Evolutionary conservation across 2,113 vertebrate species (phyloP).

Genomic region (Grus americana): DNA sequence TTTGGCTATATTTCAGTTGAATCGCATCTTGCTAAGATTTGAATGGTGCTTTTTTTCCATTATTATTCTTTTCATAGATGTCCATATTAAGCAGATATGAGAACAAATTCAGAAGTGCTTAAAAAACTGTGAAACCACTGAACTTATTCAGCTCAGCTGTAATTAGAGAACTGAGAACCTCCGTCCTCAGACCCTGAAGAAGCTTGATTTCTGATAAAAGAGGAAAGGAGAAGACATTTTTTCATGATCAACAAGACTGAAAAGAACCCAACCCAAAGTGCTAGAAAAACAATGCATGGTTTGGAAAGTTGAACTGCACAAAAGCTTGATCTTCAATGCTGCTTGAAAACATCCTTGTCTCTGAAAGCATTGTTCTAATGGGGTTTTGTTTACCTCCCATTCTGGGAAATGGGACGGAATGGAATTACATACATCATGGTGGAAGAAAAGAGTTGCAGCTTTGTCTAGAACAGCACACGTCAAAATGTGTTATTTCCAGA

Average conservation of each 20-base stretch:
- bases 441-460: neutral
- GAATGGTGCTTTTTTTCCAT: neutral
- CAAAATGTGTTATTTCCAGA: conserved; percentile 33
- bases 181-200: neutral
- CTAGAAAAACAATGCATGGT: neutral
- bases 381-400: neutral
- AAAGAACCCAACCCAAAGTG: accelerated
- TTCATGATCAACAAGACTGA: neutral
- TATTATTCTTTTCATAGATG: neutral
- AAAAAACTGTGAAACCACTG: neutral
- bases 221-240: neutral
- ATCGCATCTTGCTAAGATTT: neutral
- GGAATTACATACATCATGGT: neutral
- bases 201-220: neutral
- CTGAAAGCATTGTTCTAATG: neutral
- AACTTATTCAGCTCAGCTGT: neutral
- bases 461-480: neutral
- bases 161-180: neutral
- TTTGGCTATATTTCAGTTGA: neutral
- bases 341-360: neutral
- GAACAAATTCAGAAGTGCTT: neutral
- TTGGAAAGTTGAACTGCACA: neutral
- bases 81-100: neutral
- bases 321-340: neutral
- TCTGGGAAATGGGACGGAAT: neutral